These are phyloP conservation scores for Aurelia aurita complex sp. Pacific DNA, from an alignment of 30 jellyfish, hydroid and myxozoan genomes.

Conservation along the genomic window DNA sequence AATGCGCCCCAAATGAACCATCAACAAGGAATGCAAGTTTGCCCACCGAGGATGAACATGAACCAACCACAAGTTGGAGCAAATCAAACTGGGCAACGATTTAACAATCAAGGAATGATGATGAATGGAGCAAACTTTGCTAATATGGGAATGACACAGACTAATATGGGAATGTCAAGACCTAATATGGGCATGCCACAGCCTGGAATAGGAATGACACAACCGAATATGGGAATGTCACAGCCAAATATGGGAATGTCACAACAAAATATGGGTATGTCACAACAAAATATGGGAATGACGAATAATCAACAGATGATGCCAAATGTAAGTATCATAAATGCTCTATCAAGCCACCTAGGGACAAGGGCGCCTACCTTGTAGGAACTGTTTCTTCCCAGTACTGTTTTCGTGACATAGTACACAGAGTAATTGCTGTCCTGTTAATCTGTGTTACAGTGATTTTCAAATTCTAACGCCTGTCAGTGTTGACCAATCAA, in stretches of 20 bases:
- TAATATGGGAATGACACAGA: background rate
- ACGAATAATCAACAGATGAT: slow-evolving; percentile 13
- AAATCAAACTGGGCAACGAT: background rate
- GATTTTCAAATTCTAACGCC: too few species aligned
- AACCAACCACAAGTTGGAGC: slow-evolving; percentile 7
- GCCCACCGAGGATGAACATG: slow-evolving; percentile 16
- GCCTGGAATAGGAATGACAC: slow-evolving; percentile 10
- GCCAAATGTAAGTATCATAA: slow-evolving; percentile 15
- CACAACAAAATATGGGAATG: slow-evolving; percentile 12
- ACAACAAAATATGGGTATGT: slow-evolving; percentile 23
- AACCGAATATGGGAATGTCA: slow-evolving; percentile 30
- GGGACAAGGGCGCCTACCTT: too few species aligned
- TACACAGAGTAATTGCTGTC: too few species aligned
- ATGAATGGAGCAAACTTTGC: too few species aligned
- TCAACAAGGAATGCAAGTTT: background rate
- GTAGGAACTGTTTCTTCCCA: too few species aligned
- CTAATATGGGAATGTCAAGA: background rate
- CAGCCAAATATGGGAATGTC: slow-evolving; percentile 35
- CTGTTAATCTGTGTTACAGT: too few species aligned
- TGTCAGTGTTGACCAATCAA: too few species aligned
- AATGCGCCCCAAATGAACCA: background rate
- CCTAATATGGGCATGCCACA: background rate
- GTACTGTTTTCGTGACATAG: too few species aligned
- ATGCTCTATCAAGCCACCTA: too few species aligned
- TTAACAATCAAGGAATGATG: too few species aligned